Conservation (phyloP, 2,797 vertebrate species). For the Pseudomugil tenellus region DNA sequence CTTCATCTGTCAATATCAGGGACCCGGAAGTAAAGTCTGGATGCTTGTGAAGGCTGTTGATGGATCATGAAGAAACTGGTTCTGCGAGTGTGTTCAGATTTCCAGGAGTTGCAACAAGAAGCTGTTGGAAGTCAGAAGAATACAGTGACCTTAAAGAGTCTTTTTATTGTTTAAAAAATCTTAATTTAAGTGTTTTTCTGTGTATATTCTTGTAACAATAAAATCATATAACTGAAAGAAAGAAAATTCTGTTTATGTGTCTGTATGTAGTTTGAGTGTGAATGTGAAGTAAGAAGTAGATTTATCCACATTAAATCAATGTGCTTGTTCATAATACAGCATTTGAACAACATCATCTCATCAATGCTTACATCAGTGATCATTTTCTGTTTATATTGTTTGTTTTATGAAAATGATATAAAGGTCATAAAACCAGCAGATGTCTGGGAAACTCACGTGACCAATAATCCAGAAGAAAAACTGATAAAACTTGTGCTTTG, state of each 20-base stretch:
- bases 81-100: neutral
- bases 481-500: too few species aligned
- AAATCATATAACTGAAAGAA: neutral
- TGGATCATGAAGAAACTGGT: neutral
- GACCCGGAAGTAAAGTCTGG: neutral
- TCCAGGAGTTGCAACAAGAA: neutral
- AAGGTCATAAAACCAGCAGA: too few species aligned
- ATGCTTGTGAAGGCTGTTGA: neutral
- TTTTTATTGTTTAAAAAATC: neutral
- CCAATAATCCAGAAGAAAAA: too few species aligned
- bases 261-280: neutral
- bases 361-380: too few species aligned
- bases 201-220: neutral
- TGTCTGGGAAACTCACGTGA: too few species aligned
- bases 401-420: too few species aligned
- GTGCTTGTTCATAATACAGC: too few species aligned
- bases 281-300: too few species aligned
- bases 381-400: too few species aligned
- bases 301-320: neutral
- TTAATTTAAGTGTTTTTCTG: neutral
- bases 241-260: neutral
- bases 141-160: neutral
- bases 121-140: neutral
- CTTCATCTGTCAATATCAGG: conserved; percentile 42
- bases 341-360: too few species aligned